Conservation (phyloP, 2,888 invertebrate genomes). For the Choristoneura rosaceana region DNA sequence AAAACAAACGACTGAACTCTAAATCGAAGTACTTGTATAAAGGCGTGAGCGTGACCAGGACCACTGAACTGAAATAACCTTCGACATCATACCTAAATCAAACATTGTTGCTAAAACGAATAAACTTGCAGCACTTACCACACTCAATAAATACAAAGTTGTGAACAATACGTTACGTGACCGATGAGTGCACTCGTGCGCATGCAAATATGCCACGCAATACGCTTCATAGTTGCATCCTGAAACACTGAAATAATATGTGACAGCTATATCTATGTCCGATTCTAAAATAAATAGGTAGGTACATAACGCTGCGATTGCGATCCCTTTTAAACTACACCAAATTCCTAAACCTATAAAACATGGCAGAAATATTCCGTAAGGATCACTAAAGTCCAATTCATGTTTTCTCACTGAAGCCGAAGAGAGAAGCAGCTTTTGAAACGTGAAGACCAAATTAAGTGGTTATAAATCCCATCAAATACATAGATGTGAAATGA, state of each 20-base stretch:
- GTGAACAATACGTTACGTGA: slow-evolving; percentile 38
- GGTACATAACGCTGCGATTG: not conserved
- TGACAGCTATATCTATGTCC: not conserved
- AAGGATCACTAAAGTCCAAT: no score
- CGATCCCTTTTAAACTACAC: not conserved
- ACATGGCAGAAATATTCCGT: no score
- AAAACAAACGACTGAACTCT: not conserved
- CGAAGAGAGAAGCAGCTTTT: no score
- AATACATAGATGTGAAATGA: no score
- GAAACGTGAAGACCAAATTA: no score
- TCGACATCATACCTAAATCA: slow-evolving; percentile 10
- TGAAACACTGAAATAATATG: slow-evolving; percentile 24
- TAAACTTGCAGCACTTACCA: slow-evolving; percentile 36
- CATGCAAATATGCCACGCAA: slow-evolving; percentile 6
- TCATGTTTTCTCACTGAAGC: no score
- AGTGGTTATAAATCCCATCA: no score
- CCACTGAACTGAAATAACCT: slow-evolving; percentile 11
- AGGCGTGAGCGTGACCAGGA: not conserved
- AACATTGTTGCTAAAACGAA: slow-evolving; percentile 33
- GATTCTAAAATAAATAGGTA: not conserved
- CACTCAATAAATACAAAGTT: slow-evolving; percentile 41
- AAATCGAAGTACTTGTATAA: not conserved
- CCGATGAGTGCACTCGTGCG: slow-evolving; percentile 27
- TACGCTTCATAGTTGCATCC: slow-evolving; percentile 20
- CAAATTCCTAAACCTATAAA: no score